Conservation (phyloP, 2,797 vertebrate genomes). For the Acipenser ruthenus region DNA sequence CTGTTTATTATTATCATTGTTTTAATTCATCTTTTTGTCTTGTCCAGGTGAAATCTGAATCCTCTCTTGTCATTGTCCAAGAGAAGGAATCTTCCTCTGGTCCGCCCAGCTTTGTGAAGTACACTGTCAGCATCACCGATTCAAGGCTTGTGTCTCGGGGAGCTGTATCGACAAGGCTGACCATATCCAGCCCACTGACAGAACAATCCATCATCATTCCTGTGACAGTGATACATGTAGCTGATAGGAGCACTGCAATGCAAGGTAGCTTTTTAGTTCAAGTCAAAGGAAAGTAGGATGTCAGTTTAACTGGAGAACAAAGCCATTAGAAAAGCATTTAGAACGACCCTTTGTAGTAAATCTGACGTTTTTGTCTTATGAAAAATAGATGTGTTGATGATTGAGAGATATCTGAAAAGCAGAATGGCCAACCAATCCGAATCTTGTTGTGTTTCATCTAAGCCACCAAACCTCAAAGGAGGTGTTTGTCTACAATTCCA, state of each 20-base stretch:
- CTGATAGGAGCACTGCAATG: slow-evolving; percentile 43
- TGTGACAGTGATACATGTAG: slow-evolving; percentile 63
- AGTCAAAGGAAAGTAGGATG: too few relatives aligned
- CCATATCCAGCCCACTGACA: slow-evolving; percentile 62
- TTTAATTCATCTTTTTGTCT: neutral
- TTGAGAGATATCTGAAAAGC: neutral
- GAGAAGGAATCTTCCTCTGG: slow-evolving; percentile 62
- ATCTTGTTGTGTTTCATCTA: too few relatives aligned
- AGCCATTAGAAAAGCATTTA: too few relatives aligned
- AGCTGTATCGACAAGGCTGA: slow-evolving; percentile 58
- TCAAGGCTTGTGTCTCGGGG: slow-evolving; percentile 44
- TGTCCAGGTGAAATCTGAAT: slow-evolving; percentile 68
- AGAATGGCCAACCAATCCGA: too few relatives aligned
- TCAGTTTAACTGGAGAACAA: too few relatives aligned
- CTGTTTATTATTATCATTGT: too few relatives aligned
- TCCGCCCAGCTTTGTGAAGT: slow-evolving; percentile 68
- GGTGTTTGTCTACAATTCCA: too few relatives aligned
- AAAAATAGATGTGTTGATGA: slow-evolving; percentile 29
- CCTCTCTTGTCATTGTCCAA: slow-evolving; percentile 56
- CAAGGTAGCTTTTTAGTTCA: slow-evolving; percentile 56
- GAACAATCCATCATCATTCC: slow-evolving; percentile 70
- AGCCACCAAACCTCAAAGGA: too few relatives aligned
- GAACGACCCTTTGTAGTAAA: slow-evolving; percentile 14
- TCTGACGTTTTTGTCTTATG: slow-evolving; percentile 33
- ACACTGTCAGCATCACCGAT: slow-evolving; percentile 62